Base-by-base conservation (phyloP, 2,113 vertebrate species). In the Hyla sarda region DNA sequence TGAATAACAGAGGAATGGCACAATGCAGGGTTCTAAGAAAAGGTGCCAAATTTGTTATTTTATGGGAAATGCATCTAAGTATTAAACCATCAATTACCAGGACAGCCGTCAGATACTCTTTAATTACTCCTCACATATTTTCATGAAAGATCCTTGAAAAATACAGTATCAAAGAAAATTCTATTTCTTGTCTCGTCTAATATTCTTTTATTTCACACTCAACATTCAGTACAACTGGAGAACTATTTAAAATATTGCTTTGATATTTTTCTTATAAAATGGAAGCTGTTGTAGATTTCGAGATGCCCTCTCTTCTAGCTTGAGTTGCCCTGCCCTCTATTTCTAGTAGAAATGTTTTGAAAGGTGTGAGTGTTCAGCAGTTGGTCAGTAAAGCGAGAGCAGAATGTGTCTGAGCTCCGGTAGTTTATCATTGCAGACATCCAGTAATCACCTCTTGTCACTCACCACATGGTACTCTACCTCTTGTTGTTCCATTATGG, bases 371-470 rank as follows among this genome's bases (percentile, higher is more conserved):
- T 30, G 21, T 30, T 12, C 52, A 32, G 48, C 12, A 48, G 67
- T 74, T 82, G 85, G 85, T 81, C 78, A 87, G 67, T 82, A 87
- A 82, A 48, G 85, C 78, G 71, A 81, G 45, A 74, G 77, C 85
- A 62, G 85, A 74, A 73, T 73, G 76, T 85, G 75, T 79, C 75
- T 69, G 52, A 86, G 84, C 84, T 32, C 12, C 2, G 37, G 67
- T 79, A 87, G 85, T 81, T 87, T 87, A 87, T 87, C 85, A 87
- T 74, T 37, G 58, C 28, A 74, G 85, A 87, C 77, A 74, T 45
- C 67, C 52, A 62, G 78, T 87, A 87, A 87, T 87, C 77, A 82
- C 69, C 69, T 82, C 85, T 81, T 87, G 85, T 87, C 85, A 87
- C 78, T 87, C 78, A 82, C 34, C 85, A 87, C 78, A 58, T 82